Evolutionary conservation across 2,113 vertebrate species (phyloP).

Genomic region (Colossoma macropomum): DNA sequence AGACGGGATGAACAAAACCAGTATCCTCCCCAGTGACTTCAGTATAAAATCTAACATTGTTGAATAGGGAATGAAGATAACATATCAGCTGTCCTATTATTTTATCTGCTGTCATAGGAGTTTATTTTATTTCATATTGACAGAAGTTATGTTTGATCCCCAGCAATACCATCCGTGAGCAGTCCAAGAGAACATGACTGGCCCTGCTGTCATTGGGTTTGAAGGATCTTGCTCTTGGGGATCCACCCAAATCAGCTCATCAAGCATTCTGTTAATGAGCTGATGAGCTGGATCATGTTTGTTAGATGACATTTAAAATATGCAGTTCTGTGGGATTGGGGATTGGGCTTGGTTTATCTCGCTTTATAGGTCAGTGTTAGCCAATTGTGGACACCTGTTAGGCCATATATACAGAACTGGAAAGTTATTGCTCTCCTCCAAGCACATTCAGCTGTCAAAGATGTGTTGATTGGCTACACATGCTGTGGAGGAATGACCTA

Average conservation of each 20-base stretch:
- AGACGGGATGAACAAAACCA: slow-evolving; percentile 63
- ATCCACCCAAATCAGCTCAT: too few species aligned
- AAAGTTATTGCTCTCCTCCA: background rate
- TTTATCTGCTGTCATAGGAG: background rate
- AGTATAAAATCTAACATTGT: background rate
- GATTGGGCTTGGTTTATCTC: too few species aligned
- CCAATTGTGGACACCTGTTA: background rate
- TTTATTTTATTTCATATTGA: background rate
- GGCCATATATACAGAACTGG: background rate
- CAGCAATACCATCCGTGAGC: too few species aligned
- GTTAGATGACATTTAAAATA: too few species aligned
- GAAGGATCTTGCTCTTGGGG: background rate
- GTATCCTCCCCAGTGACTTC: slow-evolving; percentile 65
- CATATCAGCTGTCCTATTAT: background rate
- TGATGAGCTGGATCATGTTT: too few species aligned
- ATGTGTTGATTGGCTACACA: background rate
- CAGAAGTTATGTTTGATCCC: too few species aligned
- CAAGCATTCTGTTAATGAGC: too few species aligned
- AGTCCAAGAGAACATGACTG: background rate
- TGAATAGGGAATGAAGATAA: background rate
- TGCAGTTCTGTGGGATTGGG: too few species aligned
- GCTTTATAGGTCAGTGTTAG: background rate
- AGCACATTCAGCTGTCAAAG: background rate
- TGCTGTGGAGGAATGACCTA: background rate
- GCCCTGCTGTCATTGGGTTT: background rate